These are phyloP conservation scores for Sardina pilchardus DNA, from an alignment of 2,113 vertebrate genomes.

Conservation along the genomic window DNA sequence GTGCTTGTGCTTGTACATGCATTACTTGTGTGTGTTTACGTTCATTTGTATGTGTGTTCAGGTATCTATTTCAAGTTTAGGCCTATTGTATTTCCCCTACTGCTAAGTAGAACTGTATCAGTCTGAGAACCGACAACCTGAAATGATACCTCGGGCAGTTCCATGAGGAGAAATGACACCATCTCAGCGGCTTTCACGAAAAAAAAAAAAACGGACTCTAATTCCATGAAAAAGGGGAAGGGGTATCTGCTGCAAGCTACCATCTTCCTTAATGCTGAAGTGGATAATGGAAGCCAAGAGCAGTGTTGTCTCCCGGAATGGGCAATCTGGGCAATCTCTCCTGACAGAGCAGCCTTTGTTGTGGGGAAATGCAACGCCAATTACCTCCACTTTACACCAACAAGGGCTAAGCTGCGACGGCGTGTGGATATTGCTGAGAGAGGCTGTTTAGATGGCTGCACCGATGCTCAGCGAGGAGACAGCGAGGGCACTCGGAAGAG, in stretches of 20 bases:
- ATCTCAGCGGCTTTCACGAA: slow-evolving; percentile 23
- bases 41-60: too few species aligned
- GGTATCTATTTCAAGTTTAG: too few species aligned
- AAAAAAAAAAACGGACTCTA: slow-evolving; percentile 32
- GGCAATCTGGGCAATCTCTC: slow-evolving; percentile 27
- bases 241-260: slow-evolving; percentile 29
- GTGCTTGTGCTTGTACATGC: background rate
- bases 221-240: slow-evolving; percentile 8
- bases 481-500: too few species aligned
- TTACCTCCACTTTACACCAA: slow-evolving; percentile 39
- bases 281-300: slow-evolving; percentile 40
- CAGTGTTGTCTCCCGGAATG: slow-evolving; percentile 34
- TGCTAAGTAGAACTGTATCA: background rate
- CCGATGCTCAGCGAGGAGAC: too few species aligned
- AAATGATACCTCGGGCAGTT: background rate
- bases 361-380: slow-evolving; percentile 35
- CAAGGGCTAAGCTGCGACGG: background rate
- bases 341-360: slow-evolving; percentile 34
- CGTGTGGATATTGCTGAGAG: background rate
- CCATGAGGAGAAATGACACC: slow-evolving; percentile 27
- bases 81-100: too few species aligned
- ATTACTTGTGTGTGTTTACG: too few species aligned
- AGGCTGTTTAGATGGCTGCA: background rate
- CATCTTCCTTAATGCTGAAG: slow-evolving; percentile 49
- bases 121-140: background rate